Evolutionary conservation across 2,797 vertebrate genomes (phyloP).

Genomic region (Parotocinclus haroldoi): DNA sequence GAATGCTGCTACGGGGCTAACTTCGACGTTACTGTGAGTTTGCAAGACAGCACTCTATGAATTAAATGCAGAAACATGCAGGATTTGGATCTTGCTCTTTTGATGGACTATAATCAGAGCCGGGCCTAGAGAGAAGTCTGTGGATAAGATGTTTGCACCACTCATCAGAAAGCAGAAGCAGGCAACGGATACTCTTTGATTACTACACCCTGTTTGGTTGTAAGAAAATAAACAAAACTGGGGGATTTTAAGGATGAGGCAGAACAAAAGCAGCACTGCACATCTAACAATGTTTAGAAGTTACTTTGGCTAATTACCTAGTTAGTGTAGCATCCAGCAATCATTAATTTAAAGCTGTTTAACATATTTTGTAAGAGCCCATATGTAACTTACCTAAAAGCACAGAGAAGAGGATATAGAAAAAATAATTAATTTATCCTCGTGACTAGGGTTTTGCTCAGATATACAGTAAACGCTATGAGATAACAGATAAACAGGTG

Average conservation of each 20-base stretch:
- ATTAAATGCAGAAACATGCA: slow-evolving; percentile 18
- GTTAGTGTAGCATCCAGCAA: background rate
- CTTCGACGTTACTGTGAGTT: slow-evolving; percentile 9
- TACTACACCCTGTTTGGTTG: slow-evolving; percentile 10
- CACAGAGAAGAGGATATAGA: too few relatives aligned
- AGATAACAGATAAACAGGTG: too few relatives aligned
- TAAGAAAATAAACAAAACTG: background rate
- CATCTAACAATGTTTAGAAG: too few relatives aligned
- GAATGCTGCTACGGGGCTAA: slow-evolving; percentile 10
- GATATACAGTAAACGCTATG: too few relatives aligned
- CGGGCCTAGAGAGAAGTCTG: background rate
- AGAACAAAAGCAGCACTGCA: background rate
- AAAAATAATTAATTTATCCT: too few relatives aligned
- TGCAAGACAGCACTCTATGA: background rate
- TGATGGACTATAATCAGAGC: slow-evolving; percentile 8
- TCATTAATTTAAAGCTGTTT: too few relatives aligned
- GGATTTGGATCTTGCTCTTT: slow-evolving; percentile 5
- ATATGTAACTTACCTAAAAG: too few relatives aligned
- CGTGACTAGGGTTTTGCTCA: too few relatives aligned
- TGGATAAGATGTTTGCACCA: slow-evolving; percentile 19
- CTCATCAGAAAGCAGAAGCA: slow-evolving; percentile 7
- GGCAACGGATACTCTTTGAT: slow-evolving; percentile 28
- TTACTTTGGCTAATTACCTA: too few relatives aligned
- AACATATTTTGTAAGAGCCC: too few relatives aligned
- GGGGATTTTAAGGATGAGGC: slow-evolving; percentile 2